Conservation (phyloP, 2,888 invertebrate species). For the Tyria jacobaeae region DNA sequence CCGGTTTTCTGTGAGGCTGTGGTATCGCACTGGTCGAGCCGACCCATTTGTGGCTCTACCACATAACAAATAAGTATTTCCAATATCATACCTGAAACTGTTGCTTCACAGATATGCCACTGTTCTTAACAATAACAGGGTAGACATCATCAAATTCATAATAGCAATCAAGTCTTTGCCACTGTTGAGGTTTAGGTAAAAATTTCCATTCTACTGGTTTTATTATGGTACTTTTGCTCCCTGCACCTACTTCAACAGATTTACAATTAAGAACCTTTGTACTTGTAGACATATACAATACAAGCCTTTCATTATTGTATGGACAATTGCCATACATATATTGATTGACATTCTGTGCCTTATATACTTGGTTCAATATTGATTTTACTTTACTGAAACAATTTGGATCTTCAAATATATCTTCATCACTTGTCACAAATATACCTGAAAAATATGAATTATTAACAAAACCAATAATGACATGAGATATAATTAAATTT, state of each 20-base stretch:
- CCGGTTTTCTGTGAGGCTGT: no score
- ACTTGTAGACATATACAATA: conserved; percentile 87
- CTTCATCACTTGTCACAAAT: conserved; percentile 90
- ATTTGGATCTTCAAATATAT: conserved; percentile 87
- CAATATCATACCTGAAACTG: conserved; percentile 87
- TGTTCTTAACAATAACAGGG: conserved; percentile 88
- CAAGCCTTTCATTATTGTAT: conserved; percentile 87
- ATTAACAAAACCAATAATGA: background rate
- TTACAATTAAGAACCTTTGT: conserved; percentile 88
- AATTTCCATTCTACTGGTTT: conserved; percentile 93
- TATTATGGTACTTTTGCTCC: conserved; percentile 76
- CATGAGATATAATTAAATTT: no score
- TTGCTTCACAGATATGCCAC: conserved; percentile 88
- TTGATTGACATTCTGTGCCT: conserved; percentile 83
- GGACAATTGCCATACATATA: conserved; percentile 88
- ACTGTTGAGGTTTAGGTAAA: conserved; percentile 89
- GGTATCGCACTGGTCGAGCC: no score
- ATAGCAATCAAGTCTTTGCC: conserved; percentile 92
- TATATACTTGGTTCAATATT: conserved; percentile 86
- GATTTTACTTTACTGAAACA: conserved; percentile 86
- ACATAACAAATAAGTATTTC: no score
- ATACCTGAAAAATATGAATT: conserved; percentile 80
- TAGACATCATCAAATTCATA: conserved; percentile 92
- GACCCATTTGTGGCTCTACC: no score
- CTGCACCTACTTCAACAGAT: conserved; percentile 86